Evolutionary conservation across 2,888 invertebrate species (phyloP), one percentile per base, ranked within the genome.

Genomic region (Parochlus steinenii): DNA sequence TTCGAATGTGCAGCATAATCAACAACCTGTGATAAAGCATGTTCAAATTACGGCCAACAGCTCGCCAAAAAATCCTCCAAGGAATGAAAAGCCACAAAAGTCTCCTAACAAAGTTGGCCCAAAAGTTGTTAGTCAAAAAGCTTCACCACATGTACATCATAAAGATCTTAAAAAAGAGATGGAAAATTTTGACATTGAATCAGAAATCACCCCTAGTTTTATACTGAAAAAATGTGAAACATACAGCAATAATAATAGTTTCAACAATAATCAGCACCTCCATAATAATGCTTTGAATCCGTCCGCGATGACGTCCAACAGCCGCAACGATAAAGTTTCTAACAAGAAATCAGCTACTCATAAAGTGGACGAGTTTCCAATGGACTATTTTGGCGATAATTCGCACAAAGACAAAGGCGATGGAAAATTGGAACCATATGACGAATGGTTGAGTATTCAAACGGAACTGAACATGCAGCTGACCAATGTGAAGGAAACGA

Each of bases 361-460:
- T 16, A 16, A 37, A 17, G 15, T 19, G n/a, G 20, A 27, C 16
- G 44, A 43, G 8, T 43, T 43, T 38, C 22, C 35, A 11, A 41
- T 42, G 11, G 44, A 42, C 33, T 41, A 41, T 31, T 40, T 42
- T 25, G 33, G 39, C 30, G n/a, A n/a, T n/a, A n/a, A n/a, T n/a
- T n/a, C n/a, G n/a, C n/a, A n/a, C n/a, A n/a, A 36, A 6, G 37
- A 37, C 40, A 42, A 40, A 33, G 43, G 43, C 20, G 41, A 42
- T 18, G 43, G 42, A 25, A 34, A 39, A 12, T 42, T 39, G 40
- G 56, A 57, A 40, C 65, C 67, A 39, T 69, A 70, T 45, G 74
- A 74, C 48, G 73, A 73, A 48, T 74, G 74, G 73, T 61, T 71
- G 25, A 73, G 72, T 43, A 68, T 74, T 38, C 72, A 74, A 45